Base-by-base conservation (phyloP, 2,113 vertebrate species). In the Paradisaea rubra region DNA sequence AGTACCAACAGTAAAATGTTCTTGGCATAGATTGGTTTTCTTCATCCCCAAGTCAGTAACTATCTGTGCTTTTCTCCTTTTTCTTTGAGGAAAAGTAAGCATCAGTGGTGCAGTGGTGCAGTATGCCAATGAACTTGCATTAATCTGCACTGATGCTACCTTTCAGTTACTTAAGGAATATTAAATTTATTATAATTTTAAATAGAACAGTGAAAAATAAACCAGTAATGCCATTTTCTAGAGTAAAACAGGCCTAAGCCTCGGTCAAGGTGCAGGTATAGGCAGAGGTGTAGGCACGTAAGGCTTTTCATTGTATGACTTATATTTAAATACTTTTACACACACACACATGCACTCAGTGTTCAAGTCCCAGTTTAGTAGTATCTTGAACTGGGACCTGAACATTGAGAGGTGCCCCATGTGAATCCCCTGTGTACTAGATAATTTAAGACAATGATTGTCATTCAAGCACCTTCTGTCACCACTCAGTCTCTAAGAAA, bases 281-380 rank as follows among this genome's bases (percentile, higher is more conserved):
- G n/a, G 33, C 12, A 14, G 13, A 91, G 17, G 14, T 22, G 3
- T 59, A 37, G 9, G 14, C 9, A 39, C 39, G 14, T 33, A 78
- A 77, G 23, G 5, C 2, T 71, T 70, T 84, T 76, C 13, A 68
- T n/a, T 80, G 4, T 57, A 44, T 80, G 33, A 45, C 6, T 47
- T 30, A 28, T 69, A 69, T 42, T 86, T 71, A 68, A 72, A 13
- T 65, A 53, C 25, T 63, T 93, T 53, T 53, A 39, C 30, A 57
- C 31, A 47, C 7, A 49, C 14, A 28, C 3, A 30, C 9, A 27
- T 0, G 0, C 0, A 6, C 16, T 30, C 7, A 66, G 3, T n/a
- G 37, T 74, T 84, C 13, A 70, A 52, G 24, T 53, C 13, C 7
- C 60, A 50, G 15, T 85, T 85, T 30, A 71, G 9, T 8, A 30